Conservation (phyloP, 2,797 vertebrate species). For the Sitta carolinensis region DNA sequence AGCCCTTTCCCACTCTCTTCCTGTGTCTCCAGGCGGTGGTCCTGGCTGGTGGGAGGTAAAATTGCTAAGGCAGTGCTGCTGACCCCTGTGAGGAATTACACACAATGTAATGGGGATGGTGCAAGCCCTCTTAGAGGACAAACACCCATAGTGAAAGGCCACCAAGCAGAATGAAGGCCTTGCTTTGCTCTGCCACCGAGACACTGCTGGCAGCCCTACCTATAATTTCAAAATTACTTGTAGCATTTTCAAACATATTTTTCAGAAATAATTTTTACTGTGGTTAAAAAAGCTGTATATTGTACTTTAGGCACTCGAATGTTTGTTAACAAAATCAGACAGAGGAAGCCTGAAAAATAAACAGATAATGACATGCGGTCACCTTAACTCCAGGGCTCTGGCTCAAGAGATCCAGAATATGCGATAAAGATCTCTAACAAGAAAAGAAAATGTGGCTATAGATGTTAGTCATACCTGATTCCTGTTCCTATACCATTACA, state of each 20-base stretch:
- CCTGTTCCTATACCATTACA: neutral
- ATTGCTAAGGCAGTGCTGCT: neutral
- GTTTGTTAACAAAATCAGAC: slow-evolving; percentile 42
- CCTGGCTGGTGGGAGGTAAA: neutral
- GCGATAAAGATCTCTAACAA: neutral
- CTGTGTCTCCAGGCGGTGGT: neutral
- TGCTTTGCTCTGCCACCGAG: neutral
- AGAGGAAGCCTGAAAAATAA: slow-evolving; percentile 52
- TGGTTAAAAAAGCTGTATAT: neutral
- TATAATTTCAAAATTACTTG: neutral
- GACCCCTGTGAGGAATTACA: neutral
- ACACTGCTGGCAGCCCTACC: neutral
- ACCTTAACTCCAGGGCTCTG: slow-evolving; percentile 23
- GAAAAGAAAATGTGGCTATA: neutral
- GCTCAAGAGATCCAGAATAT: neutral
- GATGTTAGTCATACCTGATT: neutral
- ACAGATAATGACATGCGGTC: neutral
- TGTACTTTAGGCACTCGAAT: neutral
- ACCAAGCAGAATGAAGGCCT: neutral
- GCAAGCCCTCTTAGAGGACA: neutral
- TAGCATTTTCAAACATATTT: neutral
- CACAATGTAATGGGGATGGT: neutral
- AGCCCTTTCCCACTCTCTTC: neutral
- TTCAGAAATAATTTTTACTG: neutral
- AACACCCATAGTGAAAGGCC: neutral